Evolutionary conservation across 2,888 invertebrate genomes (phyloP), one percentile per base, ranked within the genome.

Genomic region (Xestia ashworthii): DNA sequence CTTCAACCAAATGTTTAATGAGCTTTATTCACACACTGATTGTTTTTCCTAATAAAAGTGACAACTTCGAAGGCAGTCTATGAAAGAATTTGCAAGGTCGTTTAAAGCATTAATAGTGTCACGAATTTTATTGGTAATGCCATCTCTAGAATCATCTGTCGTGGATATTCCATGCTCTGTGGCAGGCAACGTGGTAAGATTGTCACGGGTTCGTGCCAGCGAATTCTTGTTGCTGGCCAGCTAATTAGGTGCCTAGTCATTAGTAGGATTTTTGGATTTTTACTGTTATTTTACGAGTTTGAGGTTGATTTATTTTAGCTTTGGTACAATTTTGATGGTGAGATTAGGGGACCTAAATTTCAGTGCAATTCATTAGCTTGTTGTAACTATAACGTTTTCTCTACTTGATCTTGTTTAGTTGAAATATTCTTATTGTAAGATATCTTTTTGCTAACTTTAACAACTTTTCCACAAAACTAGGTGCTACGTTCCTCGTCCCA

Each of bases 201-300:
- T 87, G 89, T 89, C 87, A 88, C 90, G 86, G 81, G 32, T 78
- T 90, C 89, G 84, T 86, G 90, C 86, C 83, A 19, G 74, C 16
- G 82, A 78, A 78, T 85, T 72, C 74, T 73, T 74, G 81, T 70
- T 65, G 66, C 79, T 81, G 76, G 71, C 74, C 41, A 66, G 74
- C 79, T 90, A 89, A 89, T 90, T 89, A 89, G 87, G 78, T 78
- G 82, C 69, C 75, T 78, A 73, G 75, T 85, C 88, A 90, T 90
- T 89, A 86, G 85, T 74, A 22, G 44, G n/a, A 58, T 71, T 74
- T 55, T 73, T 64, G 55, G 38, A 60, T 62, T 82, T 78, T 44
- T 48, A 5, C 68, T 75, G 73, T 73, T 83, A 78, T 81, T 83
- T 79, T 50, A 78, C 22, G 16, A 50, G 38, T n/a, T 79, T 75